phyloP scores from a whole-genome alignment of 1,140 invertebrate species.

The Sycobia sp. region DNA sequence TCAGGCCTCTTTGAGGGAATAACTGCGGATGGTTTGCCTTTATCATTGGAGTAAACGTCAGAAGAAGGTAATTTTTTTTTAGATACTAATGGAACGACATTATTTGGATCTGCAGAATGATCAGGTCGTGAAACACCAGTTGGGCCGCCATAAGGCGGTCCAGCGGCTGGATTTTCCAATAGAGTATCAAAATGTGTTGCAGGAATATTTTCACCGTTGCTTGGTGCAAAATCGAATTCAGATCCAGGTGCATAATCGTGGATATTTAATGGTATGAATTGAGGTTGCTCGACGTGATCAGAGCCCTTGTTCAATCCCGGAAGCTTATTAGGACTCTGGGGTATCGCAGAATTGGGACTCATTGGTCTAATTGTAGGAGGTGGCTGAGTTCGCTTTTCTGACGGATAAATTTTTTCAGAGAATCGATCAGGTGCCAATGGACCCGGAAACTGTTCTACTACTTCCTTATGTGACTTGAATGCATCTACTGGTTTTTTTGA shows the following conservation, averaged over 20 bases:
- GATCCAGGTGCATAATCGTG: slow-evolving; percentile 34
- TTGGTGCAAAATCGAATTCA: slow-evolving; percentile 41
- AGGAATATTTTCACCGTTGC: slow-evolving; percentile 45
- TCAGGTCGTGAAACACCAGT: slow-evolving; percentile 23
- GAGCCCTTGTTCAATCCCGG: slow-evolving; percentile 21
- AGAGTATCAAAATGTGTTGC: slow-evolving; percentile 39
- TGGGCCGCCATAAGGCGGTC: slow-evolving; percentile 45
- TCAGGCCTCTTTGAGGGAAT: slow-evolving; percentile 16
- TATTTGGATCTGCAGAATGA: slow-evolving; percentile 42
- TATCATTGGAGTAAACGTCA: slow-evolving; percentile 40
- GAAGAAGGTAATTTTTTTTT: slow-evolving; percentile 46
- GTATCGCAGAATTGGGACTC: background rate
- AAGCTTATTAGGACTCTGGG: slow-evolving; percentile 39
- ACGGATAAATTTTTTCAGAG: slow-evolving; percentile 33
- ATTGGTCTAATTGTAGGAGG: background rate
- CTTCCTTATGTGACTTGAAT: slow-evolving; percentile 47
- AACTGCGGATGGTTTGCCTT: slow-evolving; percentile 32
- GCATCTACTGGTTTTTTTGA: slow-evolving; percentile 54
- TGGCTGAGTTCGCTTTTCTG: background rate
- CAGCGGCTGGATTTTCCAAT: slow-evolving; percentile 43
- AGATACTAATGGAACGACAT: slow-evolving; percentile 42
- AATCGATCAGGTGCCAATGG: slow-evolving; percentile 51
- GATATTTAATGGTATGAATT: slow-evolving; percentile 45
- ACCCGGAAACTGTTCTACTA: slow-evolving; percentile 49
- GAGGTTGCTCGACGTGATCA: slow-evolving; percentile 43